Percentiles rank a stretch among this genome's conserved stretches.
Evolutionary conservation across 2,888 invertebrate genomes (phyloP).

Genomic region (Conus canariensis): DNA sequence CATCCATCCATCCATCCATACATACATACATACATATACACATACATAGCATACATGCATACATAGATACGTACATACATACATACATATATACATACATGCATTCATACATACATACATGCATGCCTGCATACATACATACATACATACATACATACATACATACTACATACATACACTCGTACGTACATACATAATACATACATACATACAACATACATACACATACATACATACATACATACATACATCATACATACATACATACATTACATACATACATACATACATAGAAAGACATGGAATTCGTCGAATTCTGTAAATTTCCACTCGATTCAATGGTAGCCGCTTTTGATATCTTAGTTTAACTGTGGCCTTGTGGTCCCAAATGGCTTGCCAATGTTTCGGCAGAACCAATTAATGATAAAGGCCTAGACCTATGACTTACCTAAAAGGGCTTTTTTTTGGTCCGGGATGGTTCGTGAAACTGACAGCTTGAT

Average conservation of each 20-base stretch:
- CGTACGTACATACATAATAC: too few relatives aligned
- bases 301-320: too few relatives aligned
- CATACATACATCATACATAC: not conserved
- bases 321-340: too few relatives aligned
- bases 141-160: not conserved
- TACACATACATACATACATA: not conserved
- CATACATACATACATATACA: not conserved
- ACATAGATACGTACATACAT: not conserved
- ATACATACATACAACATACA: not conserved
- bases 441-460: too few relatives aligned
- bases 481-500: too few relatives aligned
- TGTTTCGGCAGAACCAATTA: too few relatives aligned
- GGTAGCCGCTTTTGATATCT: too few relatives aligned
- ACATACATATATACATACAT: not conserved
- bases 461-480: too few relatives aligned
- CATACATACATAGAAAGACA: conserved; percentile 5
- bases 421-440: too few relatives aligned
- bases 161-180: conserved; percentile 2
- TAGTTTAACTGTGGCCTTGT: too few relatives aligned
- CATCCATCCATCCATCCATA: not conserved
- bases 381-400: too few relatives aligned
- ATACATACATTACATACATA: not conserved
- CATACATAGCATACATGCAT: not conserved
- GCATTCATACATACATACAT: not conserved
- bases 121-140: not conserved